phyloP scores from a whole-genome alignment of 2,113 vertebrate species.

The Panurus biarmicus region DNA sequence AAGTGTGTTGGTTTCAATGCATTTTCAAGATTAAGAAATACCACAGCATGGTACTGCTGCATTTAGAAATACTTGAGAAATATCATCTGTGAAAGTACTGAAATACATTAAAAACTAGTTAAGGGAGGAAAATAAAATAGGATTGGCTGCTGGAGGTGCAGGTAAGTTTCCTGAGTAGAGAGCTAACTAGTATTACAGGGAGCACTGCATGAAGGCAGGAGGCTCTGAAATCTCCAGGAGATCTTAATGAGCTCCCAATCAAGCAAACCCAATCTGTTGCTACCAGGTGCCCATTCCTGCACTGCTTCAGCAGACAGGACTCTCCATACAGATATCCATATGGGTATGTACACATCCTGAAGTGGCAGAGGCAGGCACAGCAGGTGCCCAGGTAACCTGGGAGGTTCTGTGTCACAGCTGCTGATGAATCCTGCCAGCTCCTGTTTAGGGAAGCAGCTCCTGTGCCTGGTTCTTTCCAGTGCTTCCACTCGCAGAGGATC shows the following conservation, averaged over 20 bases:
- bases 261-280: fast-evolving
- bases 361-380: too few species aligned
- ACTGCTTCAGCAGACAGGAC: neutral
- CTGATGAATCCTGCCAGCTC: fast-evolving
- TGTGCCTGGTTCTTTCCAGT: neutral
- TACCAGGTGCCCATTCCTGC: neutral
- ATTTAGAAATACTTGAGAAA: neutral
- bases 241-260: neutral
- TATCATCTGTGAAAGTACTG: neutral
- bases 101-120: neutral
- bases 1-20: neutral
- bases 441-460: neutral
- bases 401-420: neutral
- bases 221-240: neutral
- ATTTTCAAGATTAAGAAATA: neutral
- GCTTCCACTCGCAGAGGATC: neutral
- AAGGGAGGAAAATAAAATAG: neutral
- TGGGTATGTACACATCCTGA: neutral
- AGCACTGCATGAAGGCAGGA: neutral
- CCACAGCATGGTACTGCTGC: fast-evolving
- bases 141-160: neutral
- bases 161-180: neutral
- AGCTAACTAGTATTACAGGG: fast-evolving
- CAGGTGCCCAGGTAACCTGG: neutral
- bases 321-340: neutral